Conservation (phyloP, 2,113 vertebrate species). For the Narcine bancroftii region DNA sequence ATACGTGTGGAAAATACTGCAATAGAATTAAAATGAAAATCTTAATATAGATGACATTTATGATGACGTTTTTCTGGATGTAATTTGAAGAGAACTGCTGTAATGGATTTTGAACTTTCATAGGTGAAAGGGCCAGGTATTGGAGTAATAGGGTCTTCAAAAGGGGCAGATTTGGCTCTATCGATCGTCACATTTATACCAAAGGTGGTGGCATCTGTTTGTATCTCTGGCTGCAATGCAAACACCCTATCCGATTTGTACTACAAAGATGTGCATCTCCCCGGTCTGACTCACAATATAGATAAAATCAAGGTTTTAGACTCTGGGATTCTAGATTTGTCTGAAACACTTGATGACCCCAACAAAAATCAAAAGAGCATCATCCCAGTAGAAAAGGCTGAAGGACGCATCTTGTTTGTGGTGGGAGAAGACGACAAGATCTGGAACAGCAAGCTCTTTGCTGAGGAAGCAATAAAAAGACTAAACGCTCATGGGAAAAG, state of each 20-base stretch:
- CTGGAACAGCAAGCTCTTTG: conserved; percentile 59
- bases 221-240: conserved; percentile 53
- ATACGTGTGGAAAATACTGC: not conserved
- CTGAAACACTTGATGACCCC: conserved; percentile 54
- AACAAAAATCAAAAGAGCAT: conserved; percentile 45
- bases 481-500: conserved; percentile 50
- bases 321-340: conserved; percentile 51
- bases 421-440: conserved; percentile 53
- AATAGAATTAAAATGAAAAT: not conserved
- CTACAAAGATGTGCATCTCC: conserved; percentile 49
- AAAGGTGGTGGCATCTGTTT: conserved; percentile 54
- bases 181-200: conserved; percentile 59
- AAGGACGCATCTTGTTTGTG: conserved; percentile 53
- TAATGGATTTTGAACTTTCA: conserved; percentile 32
- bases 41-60: not conserved
- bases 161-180: conserved; percentile 57
- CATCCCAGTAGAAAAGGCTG: conserved; percentile 56
- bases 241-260: conserved; percentile 51
- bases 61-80: not conserved
- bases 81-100: not conserved
- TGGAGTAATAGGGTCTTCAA: conserved; percentile 57
- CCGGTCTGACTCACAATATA: conserved; percentile 52
- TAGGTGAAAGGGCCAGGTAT: conserved; percentile 57
- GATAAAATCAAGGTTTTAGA: conserved; percentile 50
- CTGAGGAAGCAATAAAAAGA: conserved; percentile 47